Conservation (phyloP, 2,888 invertebrate genomes). For the Hymenopus coronatus region DNA sequence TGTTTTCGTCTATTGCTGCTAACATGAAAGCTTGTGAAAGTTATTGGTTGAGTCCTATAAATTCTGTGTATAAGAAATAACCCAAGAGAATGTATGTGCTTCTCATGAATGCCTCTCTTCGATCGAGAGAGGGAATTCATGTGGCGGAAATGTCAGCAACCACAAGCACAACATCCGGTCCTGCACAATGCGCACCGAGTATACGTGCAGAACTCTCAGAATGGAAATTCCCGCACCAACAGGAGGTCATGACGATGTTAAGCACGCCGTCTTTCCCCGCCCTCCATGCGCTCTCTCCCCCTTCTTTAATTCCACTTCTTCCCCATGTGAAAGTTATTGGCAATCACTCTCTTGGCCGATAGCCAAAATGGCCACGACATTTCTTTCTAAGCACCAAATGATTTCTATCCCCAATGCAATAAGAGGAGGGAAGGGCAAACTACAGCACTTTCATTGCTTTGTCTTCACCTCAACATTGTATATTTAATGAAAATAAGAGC, state of each 20-base stretch:
- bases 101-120: neutral
- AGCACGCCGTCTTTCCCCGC: neutral
- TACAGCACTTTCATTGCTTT: neutral
- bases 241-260: neutral
- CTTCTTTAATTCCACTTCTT: neutral
- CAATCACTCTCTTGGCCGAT: constrained; percentile 22
- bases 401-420: neutral
- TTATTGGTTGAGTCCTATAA: too few species aligned
- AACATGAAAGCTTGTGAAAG: too few species aligned
- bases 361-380: constrained; percentile 15
- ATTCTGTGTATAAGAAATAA: too few species aligned
- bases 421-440: neutral
- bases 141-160: neutral
- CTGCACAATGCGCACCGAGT: neutral
- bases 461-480: neutral
- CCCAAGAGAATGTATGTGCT: neutral
- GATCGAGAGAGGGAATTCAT: neutral
- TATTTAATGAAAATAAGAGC: neutral
- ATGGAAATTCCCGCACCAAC: neutral
- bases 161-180: neutral
- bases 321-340: constrained; percentile 12
- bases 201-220: neutral
- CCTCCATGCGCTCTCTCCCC: neutral
- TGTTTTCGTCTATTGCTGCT: too few species aligned
- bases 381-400: constrained; percentile 10